A percentile compares a stretch with the other conserved stretches of the same genome.
These are phyloP conservation scores for Archegozetes longisetosus DNA, from an alignment of 1,140 invertebrate species.

Conservation along the genomic window DNA sequence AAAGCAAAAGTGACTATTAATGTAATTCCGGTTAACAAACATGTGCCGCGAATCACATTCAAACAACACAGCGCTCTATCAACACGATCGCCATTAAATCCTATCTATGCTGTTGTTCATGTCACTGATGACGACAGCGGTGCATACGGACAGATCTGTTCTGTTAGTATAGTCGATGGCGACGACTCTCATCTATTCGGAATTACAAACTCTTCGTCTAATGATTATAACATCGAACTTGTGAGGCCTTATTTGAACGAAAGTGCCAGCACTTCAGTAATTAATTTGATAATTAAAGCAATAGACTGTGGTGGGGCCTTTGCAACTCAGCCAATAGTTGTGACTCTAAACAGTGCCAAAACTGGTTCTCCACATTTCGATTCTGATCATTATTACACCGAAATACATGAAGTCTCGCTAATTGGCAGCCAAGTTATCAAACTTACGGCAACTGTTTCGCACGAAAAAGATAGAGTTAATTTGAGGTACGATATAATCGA, in stretches of 20 bases:
- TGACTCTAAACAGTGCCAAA: not conserved
- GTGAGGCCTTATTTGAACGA: not conserved
- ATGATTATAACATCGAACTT: conserved; percentile 32
- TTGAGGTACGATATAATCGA: conserved; percentile 76
- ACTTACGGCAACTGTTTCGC: conserved; percentile 49
- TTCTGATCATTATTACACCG: conserved; percentile 67
- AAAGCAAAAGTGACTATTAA: conserved; percentile 54
- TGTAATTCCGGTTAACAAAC: conserved; percentile 68
- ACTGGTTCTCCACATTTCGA: conserved; percentile 41
- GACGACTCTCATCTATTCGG: conserved; percentile 73
- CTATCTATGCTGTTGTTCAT: conserved; percentile 74
- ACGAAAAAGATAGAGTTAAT: conserved; percentile 53
- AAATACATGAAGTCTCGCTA: conserved; percentile 70
- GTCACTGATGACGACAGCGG: conserved; percentile 67
- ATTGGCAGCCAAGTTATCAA: conserved; percentile 26
- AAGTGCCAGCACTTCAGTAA: conserved; percentile 33
- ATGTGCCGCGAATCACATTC: conserved; percentile 63
- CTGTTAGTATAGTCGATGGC: conserved; percentile 69
- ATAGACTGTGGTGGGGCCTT: conserved; percentile 54
- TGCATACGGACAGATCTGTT: conserved; percentile 49
- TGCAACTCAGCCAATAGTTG: conserved; percentile 1
- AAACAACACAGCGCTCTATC: conserved; percentile 19
- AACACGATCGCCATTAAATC: conserved; percentile 39
- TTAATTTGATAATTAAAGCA: conserved; percentile 69
- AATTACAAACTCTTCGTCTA: conserved; percentile 31